Evolutionary conservation across 2,888 invertebrate species (phyloP).

Genomic region (Pristionchus arcanus): DNA sequence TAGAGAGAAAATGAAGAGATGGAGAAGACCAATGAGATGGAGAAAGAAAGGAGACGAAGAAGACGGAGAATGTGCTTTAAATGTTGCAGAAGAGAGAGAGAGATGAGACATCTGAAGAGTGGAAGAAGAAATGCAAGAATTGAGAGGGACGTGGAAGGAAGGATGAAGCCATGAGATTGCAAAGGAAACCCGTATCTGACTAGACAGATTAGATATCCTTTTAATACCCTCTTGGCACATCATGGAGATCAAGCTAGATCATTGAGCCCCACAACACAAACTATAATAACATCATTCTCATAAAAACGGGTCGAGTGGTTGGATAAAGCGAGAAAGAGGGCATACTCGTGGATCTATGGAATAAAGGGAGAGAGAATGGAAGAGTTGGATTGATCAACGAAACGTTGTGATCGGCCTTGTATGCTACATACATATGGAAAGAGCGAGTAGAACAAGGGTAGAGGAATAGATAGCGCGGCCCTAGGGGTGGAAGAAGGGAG

Average conservation of each 20-base stretch:
- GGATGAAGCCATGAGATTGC: neutral
- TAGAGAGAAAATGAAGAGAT: neutral
- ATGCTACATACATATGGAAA: conserved; percentile 1
- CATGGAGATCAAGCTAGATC: neutral
- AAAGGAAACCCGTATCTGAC: neutral
- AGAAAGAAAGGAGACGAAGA: conserved; percentile 5
- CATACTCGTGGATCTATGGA: neutral
- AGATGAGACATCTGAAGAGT: conserved; percentile 26
- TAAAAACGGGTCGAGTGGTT: neutral
- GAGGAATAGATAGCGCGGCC: conserved; percentile 15
- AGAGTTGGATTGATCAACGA: neutral
- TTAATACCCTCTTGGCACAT: neutral
- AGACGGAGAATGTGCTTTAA: conserved; percentile 31
- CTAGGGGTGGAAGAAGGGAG: neutral
- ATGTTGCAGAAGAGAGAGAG: conserved; percentile 26
- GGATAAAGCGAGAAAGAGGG: neutral
- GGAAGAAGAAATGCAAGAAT: neutral
- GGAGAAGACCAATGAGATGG: neutral
- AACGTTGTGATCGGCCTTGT: neutral
- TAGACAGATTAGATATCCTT: conserved; percentile 5
- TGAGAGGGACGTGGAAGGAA: neutral
- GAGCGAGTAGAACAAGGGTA: neutral
- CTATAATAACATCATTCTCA: neutral
- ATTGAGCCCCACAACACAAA: neutral
- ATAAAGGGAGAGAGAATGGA: neutral